A percentile compares a stretch with the other conserved stretches of the same genome.
phyloP scores from a whole-genome alignment of 2,113 vertebrate species.

The Xenus cinereus region DNA sequence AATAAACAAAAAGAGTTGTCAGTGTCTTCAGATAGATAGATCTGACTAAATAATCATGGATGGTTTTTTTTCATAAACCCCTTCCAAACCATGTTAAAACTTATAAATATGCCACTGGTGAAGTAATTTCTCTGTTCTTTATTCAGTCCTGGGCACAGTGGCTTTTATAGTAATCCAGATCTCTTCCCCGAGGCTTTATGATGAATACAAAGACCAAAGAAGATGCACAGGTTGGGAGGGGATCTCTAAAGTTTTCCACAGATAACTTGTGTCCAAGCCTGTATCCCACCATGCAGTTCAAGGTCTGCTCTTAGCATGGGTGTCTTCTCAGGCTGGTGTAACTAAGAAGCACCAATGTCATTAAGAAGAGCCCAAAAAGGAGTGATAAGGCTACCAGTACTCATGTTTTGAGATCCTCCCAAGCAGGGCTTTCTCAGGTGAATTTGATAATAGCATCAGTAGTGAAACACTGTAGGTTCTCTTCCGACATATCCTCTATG shows the following conservation, averaged over 20 bases:
- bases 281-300: neutral
- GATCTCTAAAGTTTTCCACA: neutral
- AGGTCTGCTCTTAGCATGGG: neutral
- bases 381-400: neutral
- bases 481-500: neutral
- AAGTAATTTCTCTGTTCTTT: neutral
- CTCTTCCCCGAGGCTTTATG: neutral
- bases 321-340: neutral
- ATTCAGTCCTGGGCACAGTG: neutral
- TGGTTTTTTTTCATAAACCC: neutral
- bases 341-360: neutral
- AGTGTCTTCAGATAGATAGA: neutral
- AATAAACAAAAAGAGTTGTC: neutral
- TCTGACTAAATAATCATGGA: neutral
- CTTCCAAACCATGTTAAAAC: neutral
- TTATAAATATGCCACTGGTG: neutral
- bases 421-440: neutral
- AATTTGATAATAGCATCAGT: neutral
- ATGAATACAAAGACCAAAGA: neutral
- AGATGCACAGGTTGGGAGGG: neutral
- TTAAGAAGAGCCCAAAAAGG: neutral
- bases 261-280: neutral
- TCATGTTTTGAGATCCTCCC: neutral
- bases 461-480: neutral
- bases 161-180: neutral